phyloP scores from a whole-genome alignment of 2,797 vertebrate genomes.

The Lindbergichthys nudifrons region DNA sequence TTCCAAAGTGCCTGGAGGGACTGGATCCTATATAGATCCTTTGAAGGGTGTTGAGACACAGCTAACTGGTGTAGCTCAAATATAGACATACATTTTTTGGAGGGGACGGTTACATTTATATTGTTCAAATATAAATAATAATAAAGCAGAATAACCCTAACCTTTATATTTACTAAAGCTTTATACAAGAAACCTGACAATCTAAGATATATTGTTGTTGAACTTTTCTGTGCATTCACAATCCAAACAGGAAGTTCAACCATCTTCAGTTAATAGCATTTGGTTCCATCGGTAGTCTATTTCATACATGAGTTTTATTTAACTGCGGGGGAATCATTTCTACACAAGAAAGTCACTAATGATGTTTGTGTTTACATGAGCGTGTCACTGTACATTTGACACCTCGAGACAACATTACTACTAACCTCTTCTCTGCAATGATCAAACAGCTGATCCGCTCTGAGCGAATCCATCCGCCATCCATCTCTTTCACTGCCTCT shows the following conservation, averaged over 20 bases:
- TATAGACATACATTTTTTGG: slow-evolving; percentile 14
- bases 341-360: slow-evolving; percentile 4
- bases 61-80: slow-evolving; percentile 40
- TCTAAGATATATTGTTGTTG: neutral
- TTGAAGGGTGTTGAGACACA: slow-evolving; percentile 56
- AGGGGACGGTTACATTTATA: too few species aligned
- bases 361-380: neutral
- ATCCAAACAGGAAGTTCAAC: neutral
- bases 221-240: neutral
- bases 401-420: too few species aligned
- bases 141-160: neutral
- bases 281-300: neutral
- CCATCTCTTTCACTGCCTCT: too few species aligned
- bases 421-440: too few species aligned
- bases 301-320: neutral
- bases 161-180: neutral
- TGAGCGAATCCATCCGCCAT: too few species aligned
- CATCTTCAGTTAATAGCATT: neutral
- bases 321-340: neutral
- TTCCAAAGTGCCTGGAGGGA: slow-evolving; percentile 65
- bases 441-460: too few species aligned
- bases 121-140: too few species aligned
- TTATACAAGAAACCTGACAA: neutral
- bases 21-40: slow-evolving; percentile 74
- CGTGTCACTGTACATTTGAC: too few species aligned